phyloP scores from a whole-genome alignment of 1,140 invertebrate genomes.

The Pectinophora gossypiella region DNA sequence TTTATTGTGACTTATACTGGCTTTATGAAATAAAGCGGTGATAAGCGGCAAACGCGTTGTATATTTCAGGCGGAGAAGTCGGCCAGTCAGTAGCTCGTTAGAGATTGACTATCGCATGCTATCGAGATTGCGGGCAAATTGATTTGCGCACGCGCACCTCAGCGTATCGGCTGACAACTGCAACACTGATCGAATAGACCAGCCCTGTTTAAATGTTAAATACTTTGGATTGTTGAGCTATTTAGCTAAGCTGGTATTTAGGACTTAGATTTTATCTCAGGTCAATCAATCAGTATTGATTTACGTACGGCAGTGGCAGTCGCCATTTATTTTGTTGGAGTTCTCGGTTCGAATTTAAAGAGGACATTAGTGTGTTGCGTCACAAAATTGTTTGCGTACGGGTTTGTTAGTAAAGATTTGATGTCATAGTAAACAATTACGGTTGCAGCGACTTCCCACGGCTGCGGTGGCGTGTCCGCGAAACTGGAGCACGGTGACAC shows the following conservation, averaged over 20 bases:
- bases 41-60: not conserved
- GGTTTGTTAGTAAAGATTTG: conserved; percentile 42
- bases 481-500: conserved; percentile 58
- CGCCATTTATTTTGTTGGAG: no score
- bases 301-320: no score
- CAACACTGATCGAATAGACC: conserved; percentile 32
- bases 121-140: conserved; percentile 49
- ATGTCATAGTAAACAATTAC: conserved; percentile 42
- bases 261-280: no score
- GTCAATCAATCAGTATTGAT: no score
- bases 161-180: conserved; percentile 31
- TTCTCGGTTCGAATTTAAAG: no score
- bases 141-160: conserved; percentile 45
- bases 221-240: no score
- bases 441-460: conserved; percentile 48
- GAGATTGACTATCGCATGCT: conserved; percentile 40
- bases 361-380: conserved; percentile 10
- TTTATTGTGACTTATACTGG: not conserved
- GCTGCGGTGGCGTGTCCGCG: conserved; percentile 32
- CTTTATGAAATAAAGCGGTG: no score
- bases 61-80: conserved; percentile 12
- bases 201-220: conserved; percentile 22
- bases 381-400: conserved; percentile 13
- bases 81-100: conserved; percentile 32
- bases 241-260: no score